Percentiles rank a stretch among this genome's conserved stretches.
phyloP scores from a whole-genome alignment of 2,888 invertebrate species.

The Alviniconcha strummeri region DNA sequence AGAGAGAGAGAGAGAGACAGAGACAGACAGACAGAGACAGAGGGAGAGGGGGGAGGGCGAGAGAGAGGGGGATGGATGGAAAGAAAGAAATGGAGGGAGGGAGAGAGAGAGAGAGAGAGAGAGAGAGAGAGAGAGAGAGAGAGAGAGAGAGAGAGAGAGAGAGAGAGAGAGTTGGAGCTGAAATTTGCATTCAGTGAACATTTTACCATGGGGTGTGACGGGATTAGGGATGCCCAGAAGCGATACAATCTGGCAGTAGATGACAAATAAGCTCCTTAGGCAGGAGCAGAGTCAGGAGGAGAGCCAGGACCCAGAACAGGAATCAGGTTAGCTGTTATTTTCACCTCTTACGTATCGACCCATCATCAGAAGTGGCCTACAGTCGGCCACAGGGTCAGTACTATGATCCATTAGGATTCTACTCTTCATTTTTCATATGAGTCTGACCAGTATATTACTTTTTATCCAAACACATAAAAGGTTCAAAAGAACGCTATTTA shows the following conservation, averaged over 20 bases:
- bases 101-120: slow-evolving; percentile 7
- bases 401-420: too few species aligned
- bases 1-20: slow-evolving; percentile 12
- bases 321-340: too few species aligned
- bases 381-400: too few species aligned
- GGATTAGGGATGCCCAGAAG: neutral
- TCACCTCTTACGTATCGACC: too few species aligned
- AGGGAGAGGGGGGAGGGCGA: too few species aligned
- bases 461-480: too few species aligned
- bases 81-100: neutral
- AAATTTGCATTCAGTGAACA: neutral
- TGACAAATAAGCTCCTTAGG: neutral
- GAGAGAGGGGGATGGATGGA: neutral
- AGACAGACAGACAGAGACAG: neutral
- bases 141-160: neutral
- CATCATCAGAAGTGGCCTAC: too few species aligned
- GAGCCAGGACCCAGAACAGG: too few species aligned
- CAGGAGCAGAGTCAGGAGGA: too few species aligned
- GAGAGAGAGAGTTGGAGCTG: neutral
- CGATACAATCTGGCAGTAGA: neutral
- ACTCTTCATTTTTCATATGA: too few species aligned
- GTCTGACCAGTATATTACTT: too few species aligned
- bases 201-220: neutral
- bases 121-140: neutral
- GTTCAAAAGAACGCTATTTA: too few species aligned